These are phyloP conservation scores for Apis dorsata DNA, from an alignment of 1,140 invertebrate genomes.

Conservation along the genomic window DNA sequence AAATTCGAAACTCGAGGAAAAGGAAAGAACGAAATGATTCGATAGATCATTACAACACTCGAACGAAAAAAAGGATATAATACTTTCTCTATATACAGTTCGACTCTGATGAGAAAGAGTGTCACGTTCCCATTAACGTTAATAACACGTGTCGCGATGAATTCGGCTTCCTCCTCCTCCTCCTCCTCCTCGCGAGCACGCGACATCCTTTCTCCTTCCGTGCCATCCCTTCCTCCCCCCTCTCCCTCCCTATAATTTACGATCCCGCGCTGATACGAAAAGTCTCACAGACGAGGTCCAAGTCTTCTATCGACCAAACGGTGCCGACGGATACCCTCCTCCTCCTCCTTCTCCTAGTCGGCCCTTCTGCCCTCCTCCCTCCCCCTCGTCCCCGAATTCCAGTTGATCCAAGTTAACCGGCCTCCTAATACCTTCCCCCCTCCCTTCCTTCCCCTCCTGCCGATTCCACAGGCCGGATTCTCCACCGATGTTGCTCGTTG, in stretches of 20 bases:
- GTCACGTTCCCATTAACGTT: constrained; percentile 24
- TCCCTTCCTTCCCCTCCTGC: background rate
- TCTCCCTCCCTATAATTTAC: constrained; percentile 29
- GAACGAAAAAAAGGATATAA: no score
- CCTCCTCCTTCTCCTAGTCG: background rate
- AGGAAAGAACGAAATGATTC: no score
- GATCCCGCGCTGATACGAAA: constrained; percentile 39
- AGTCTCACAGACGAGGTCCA: constrained; percentile 29
- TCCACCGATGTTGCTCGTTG: constrained; percentile 29
- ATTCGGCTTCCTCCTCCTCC: background rate
- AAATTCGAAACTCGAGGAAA: no score
- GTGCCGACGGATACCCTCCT: constrained; percentile 23
- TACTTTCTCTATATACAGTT: no score
- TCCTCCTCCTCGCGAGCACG: constrained; percentile 10
- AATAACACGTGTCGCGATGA: constrained; percentile 31
- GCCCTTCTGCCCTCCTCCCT: background rate
- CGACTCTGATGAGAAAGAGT: background rate
- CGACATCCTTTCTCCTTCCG: constrained; percentile 29
- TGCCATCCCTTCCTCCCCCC: background rate
- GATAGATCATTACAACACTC: no score
- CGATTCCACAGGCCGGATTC: constrained; percentile 49
- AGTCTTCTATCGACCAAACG: constrained; percentile 59
- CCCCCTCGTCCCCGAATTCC: constrained; percentile 52
- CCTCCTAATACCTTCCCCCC: constrained; percentile 59
- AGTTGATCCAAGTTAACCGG: constrained; percentile 60